Evolutionary conservation across 2,888 invertebrate species (phyloP).

Genomic region (Drosophila villosipedis): DNA sequence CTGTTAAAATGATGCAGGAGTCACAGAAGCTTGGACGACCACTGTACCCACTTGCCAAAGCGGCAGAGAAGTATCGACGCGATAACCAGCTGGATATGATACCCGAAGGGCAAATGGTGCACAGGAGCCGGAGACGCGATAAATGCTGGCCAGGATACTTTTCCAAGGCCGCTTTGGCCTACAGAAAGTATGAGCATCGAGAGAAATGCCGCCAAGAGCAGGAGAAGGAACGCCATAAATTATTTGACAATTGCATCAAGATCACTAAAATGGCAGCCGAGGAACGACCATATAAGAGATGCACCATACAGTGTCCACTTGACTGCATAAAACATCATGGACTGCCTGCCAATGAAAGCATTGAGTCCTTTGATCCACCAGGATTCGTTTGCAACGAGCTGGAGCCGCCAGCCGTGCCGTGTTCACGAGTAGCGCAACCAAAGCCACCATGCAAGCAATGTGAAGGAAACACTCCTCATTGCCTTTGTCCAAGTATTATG

Average conservation of each 20-base stretch:
- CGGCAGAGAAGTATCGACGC: constrained; percentile 76
- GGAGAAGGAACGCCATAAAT: constrained; percentile 33
- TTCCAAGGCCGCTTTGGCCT: constrained; percentile 63
- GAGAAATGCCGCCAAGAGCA: constrained; percentile 51
- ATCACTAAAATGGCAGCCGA: constrained; percentile 59
- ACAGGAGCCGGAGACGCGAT: constrained; percentile 53
- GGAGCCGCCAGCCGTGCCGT: neutral
- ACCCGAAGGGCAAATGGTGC: constrained; percentile 28
- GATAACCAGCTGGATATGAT: constrained; percentile 55
- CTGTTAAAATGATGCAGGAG: constrained; percentile 75
- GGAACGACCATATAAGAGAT: constrained; percentile 47
- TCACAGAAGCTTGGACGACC: constrained; percentile 80
- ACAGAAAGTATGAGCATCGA: constrained; percentile 58
- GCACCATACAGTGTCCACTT: constrained; percentile 24
- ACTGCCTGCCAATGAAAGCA: constrained; percentile 24
- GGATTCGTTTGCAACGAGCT: neutral
- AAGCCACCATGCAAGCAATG: neutral
- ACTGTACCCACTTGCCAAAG: constrained; percentile 79
- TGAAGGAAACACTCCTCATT: neutral
- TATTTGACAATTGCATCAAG: constrained; percentile 52
- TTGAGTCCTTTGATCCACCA: constrained; percentile 15
- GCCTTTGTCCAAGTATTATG: constrained; percentile 11
- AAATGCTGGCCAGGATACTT: constrained; percentile 66
- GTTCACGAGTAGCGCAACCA: neutral
- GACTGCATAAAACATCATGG: constrained; percentile 29